Evolutionary conservation across 2,113 vertebrate species (phyloP), one percentile per base, ranked within the genome.

Genomic region (Osmerus mordax): DNA sequence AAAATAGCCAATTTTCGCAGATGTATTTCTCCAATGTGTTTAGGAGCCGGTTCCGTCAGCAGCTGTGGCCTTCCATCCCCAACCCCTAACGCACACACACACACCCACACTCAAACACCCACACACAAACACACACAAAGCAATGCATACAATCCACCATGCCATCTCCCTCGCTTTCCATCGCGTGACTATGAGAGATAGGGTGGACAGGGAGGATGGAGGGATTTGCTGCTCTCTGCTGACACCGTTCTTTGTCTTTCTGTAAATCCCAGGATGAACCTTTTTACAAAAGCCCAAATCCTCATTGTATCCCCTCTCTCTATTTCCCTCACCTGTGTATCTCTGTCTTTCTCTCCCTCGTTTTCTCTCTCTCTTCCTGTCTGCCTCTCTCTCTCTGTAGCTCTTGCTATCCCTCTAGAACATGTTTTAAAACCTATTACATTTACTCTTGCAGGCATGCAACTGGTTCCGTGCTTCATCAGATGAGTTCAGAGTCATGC

Each of bases 261-360:
- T 21, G 41, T 65, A 65, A 65, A 51, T 19, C 41, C 19, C 36
- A 65, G 18, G 64, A 51, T 65, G 64, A 12, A 19, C 3, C 64
- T 65, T 18, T 51, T 65, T 21, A 65, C 64, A 65, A 9, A 47
- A 65, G 41, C 18, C 64, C 64, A 65, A 65, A 65, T 65, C 36
- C 41, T 11, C 58, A 21, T 12, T 18, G 18, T 60, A 65, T 65
- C 36, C 41, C 58, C 58, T 19, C 9, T 21, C 58, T 21, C 58
- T 47, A 29, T 21, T 18, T 36, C 64, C 1, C 41, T 47, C 41
- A 15, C 64, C n/a, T 41, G 28, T 7, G 7, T n/a, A 2, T 19
- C 55, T 56, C 55, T 14, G 2, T 56, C 55, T 56, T 19, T 56
- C 55, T n/a, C 55, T 56, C 55, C n/a, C 55, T 56, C 16, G 1